phyloP scores from a whole-genome alignment of 2,113 vertebrate species.

The Syngnathus typhle region DNA sequence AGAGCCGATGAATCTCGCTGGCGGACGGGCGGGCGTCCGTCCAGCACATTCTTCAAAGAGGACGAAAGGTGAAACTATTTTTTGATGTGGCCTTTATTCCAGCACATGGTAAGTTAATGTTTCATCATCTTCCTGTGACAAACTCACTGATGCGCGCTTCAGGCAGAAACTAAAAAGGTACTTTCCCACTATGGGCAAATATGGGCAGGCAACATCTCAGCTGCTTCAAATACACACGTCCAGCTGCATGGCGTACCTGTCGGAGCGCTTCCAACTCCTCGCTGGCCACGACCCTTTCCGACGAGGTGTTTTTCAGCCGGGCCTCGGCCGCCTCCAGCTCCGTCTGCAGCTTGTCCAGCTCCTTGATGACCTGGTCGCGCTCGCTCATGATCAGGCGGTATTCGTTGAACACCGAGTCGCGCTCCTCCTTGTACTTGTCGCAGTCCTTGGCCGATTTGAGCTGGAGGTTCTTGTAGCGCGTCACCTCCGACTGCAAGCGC shows the following conservation, averaged over 20 bases:
- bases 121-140: neutral
- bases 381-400: constrained; percentile 98
- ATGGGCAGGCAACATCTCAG: too few species aligned
- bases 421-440: constrained; percentile 95
- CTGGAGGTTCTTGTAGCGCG: constrained; percentile 88
- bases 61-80: constrained; percentile 21
- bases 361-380: constrained; percentile 97
- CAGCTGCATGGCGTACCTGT: constrained; percentile 76
- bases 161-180: too few species aligned
- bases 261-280: constrained; percentile 92
- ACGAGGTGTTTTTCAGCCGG: constrained; percentile 90
- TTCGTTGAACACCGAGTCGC: constrained; percentile 94
- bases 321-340: constrained; percentile 91
- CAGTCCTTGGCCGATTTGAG: constrained; percentile 87
- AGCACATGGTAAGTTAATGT: constrained; percentile 12
- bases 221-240: neutral
- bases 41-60: constrained; percentile 19
- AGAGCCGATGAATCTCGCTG: constrained; percentile 23
- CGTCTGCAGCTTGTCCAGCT: constrained; percentile 94
- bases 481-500: constrained; percentile 90
- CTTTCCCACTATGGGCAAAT: too few species aligned
- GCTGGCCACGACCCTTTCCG: constrained; percentile 88
- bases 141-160: neutral
- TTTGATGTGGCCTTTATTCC: constrained; percentile 25
- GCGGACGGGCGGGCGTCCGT: neutral